Base-by-base conservation (phyloP, 2,888 invertebrate species). In the Ecliptopera silaceata region DNA sequence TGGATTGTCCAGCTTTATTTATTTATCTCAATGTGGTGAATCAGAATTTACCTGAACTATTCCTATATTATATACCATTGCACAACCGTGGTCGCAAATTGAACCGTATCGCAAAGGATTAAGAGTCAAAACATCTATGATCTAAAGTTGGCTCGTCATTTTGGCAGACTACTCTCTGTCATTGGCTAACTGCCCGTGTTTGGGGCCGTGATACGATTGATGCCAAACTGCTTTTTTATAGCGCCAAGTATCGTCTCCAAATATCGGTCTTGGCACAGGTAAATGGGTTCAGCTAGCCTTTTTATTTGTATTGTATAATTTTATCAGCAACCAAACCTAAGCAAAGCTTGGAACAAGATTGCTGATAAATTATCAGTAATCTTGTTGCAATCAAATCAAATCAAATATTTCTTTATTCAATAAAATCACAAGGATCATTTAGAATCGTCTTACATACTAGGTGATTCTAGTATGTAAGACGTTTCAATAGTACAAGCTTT, bases 201-300 rank as follows among this genome's bases (percentile, higher is more conserved):
- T 65, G 60, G 31, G 8, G 32, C 64, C 67, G 68, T 65, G 63
- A 66, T 68, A 63, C 73, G 75, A 75, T 79, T 77, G 76, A 76
- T 78, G 68, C 68, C 61, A 65, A 75, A 75, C 71, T 69, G 72
- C 69, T 57, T 60, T 79, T 80, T 80, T 79, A 79, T 78, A 63
- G 70, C 69, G 50, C 46, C 26, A 26, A 54, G 62, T 71, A 71
- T 68, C 57, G 60, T 52, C 42, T 58, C 47, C 31, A 51, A 64
- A 61, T 59, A 60, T 52, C 51, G 39, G 36, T 52, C 15, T 61
- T 50, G 46, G 15, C 36, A 52, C 48, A 56, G 55, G 44, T 36
- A 1, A 17, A 8, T 4, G 0, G 18, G 8, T 38, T 4, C 36
- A 18, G 49, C 49, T 49, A 11, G 39, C n/a, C n/a, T n/a, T 22